Evolutionary conservation across 2,888 invertebrate genomes (phyloP), one percentile per base, ranked within the genome.

Genomic region (Halocaridina rubra): DNA sequence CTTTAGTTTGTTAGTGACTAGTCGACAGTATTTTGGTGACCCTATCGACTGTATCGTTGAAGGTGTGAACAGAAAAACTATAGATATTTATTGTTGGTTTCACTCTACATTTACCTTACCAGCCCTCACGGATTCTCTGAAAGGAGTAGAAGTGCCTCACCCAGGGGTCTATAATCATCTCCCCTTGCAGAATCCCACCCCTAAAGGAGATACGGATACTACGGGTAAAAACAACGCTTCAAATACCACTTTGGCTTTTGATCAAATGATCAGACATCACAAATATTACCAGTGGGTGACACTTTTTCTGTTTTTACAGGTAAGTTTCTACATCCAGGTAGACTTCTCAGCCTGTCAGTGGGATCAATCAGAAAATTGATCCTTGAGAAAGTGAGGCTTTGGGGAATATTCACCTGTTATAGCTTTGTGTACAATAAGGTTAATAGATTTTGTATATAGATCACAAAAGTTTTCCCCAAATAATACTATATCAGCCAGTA

Each of bases 201-300:
- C 59, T 1, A 39, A 57, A 4, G 13, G 8, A 19, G n/a, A 39
- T 33, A 3, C 16, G 53, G 16, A 53, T 19, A 53, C 53, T 19
- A 53, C 16, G 10, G 53, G 19, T 2, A 16, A n/a, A 19, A 16
- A 53, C n/a, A 94, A 75, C 95, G 30, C 46, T 2, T 30, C 16
- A 13, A 10, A 79, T 10, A 61, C 5, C n/a, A 29, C n/a, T 2
- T 29, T 2, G 22, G 10, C 19, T 8, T 32, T 79, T 3, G 22
- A 39, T 24, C 33, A 39, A 53, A 13, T n/a, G 33, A 93, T 96
- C 74, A 96, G 95, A 91, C 96, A 97, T 91, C 97, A 97, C 92
- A 97, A 96, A 91, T 97, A 97, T 92, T 97, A 97, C 92, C 97
- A 97, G 93, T 97, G 97, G 97, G 97, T 97, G 89, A 96, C 96